Conservation (phyloP, 2,797 vertebrate genomes). For the Acrossocheilus fasciatus region DNA sequence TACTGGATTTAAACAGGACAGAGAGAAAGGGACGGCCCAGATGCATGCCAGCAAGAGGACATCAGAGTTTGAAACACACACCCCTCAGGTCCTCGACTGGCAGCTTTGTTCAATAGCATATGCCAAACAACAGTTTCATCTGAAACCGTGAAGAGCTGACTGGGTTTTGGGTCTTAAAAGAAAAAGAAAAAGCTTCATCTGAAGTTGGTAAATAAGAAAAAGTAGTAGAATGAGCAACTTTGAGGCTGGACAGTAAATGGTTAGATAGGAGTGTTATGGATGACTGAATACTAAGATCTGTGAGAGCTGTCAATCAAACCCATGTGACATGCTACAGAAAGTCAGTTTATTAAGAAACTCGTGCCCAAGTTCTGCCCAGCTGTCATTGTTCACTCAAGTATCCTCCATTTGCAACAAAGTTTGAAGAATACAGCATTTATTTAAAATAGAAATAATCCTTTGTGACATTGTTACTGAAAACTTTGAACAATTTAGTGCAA, state of each 20-base stretch:
- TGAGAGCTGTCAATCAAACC: neutral
- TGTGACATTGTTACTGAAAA: neutral
- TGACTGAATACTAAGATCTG: neutral
- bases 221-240: neutral
- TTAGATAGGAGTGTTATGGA: neutral
- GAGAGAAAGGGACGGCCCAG: neutral
- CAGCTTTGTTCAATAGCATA: neutral
- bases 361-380: neutral
- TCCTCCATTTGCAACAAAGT: neutral
- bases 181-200: neutral
- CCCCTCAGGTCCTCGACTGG: constrained; percentile 3
- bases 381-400: neutral
- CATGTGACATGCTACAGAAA: neutral
- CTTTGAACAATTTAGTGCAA: neutral
- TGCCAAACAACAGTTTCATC: constrained; percentile 10
- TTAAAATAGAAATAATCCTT: neutral
- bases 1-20: constrained; percentile 10
- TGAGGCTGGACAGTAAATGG: neutral
- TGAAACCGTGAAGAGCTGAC: neutral
- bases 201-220: neutral
- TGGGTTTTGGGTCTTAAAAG: neutral
- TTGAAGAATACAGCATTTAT: neutral
- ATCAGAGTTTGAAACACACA: neutral
- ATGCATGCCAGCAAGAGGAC: neutral
- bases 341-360: neutral